These are phyloP conservation scores for Chaenocephalus aceratus DNA, from an alignment of 2,113 vertebrate species.

Conservation along the genomic window DNA sequence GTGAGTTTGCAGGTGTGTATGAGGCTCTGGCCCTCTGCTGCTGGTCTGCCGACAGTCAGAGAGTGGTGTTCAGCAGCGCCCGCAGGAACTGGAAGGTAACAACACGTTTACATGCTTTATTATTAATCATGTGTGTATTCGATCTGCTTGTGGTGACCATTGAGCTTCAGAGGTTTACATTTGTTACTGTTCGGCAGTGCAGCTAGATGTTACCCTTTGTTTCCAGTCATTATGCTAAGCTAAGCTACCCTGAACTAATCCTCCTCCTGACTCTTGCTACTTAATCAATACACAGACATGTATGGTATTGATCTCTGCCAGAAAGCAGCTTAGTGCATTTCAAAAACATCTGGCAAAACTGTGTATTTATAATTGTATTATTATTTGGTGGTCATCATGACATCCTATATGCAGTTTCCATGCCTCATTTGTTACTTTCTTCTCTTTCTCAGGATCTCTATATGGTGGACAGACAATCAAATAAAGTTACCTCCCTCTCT, in stretches of 20 bases:
- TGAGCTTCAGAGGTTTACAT: not conserved
- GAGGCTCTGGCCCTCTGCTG: slow-evolving; percentile 77
- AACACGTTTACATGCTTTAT: not conserved
- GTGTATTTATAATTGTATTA: no score
- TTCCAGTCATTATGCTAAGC: not conserved
- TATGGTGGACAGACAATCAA: slow-evolving; percentile 75
- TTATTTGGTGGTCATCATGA: not conserved
- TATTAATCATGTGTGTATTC: not conserved
- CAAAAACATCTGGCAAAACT: not conserved
- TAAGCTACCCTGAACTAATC: not conserved
- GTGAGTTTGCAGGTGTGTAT: slow-evolving; percentile 84
- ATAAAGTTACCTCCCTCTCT: slow-evolving; percentile 75
- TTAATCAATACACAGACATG: not conserved
- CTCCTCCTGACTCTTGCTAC: not conserved
- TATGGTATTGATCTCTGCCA: no score
- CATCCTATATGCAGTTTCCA: not conserved
- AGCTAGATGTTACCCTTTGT: not conserved
- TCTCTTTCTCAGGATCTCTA: slow-evolving; percentile 73
- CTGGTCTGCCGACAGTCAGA: slow-evolving; percentile 86
- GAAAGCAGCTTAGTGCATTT: not conserved
- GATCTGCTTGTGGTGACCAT: not conserved
- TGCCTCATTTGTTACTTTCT: not conserved
- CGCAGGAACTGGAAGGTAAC: slow-evolving; percentile 84
- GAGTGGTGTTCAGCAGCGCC: slow-evolving; percentile 83
- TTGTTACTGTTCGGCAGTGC: not conserved